Evolutionary conservation across 2,797 vertebrate species (phyloP), one percentile per base, ranked within the genome.

Genomic region (Tamandua tetradactyla): DNA sequence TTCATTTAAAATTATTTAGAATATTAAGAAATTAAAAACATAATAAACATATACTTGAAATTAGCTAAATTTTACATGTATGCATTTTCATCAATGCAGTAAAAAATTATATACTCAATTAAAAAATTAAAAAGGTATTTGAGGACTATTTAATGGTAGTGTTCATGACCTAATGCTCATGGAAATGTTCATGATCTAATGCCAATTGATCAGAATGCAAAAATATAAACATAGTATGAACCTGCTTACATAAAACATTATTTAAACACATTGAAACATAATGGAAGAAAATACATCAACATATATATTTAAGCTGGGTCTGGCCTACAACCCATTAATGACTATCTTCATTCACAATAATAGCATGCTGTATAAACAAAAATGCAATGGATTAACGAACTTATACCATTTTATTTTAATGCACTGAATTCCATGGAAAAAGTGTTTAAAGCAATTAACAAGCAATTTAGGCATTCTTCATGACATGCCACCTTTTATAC

Each of bases 111-210:
- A 47, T 32, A 76, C 23, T 2, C 25, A 62, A 57, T 68, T 55
- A 88, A 93, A 92, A 89, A 1, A 55, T 55, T 88, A 93, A 92
- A 89, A 1, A 55, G 12, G 18, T 76, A 79, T 89, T 85, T 89
- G 52, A 86, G 40, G 30, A 92, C 59, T 71, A 62, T 44, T 42
- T 57, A 83, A 90, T 88, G 40, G 42, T 32, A 52, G 0, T 68
- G 13, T 55, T 55, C 52, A 55, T 55, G 52, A 55, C 52, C 52
- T 55, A 55, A 55, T 55, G 52, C 5, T 18, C 52, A 55, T 20
- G 30, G 68, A 87, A 91, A 23, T 88, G 32, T 66, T 93, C 61
- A 84, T 7, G 23, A 62, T 57, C 20, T 82, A 82, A 66, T 44
- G 3, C 42, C 78, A 69, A n/a, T 47, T 89, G 42, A 87, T 40